These are phyloP conservation scores for Melanogrammus aeglefinus DNA, from an alignment of 2,797 vertebrate genomes.

Conservation along the genomic window DNA sequence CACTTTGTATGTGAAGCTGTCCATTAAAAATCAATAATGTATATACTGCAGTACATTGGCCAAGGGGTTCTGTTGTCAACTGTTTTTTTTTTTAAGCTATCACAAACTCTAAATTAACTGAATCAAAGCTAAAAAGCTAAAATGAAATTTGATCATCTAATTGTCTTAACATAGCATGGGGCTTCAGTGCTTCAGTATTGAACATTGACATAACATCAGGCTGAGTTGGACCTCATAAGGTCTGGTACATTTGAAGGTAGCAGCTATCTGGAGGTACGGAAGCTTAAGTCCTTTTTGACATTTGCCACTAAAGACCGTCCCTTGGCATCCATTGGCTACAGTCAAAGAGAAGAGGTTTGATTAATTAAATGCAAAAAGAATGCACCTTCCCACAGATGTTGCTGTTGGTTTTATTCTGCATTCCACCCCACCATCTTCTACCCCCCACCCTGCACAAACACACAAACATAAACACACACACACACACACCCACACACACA, in stretches of 20 bases:
- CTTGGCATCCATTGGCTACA: constrained; percentile 74
- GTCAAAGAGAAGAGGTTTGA: constrained; percentile 74
- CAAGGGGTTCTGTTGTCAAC: too few relatives aligned
- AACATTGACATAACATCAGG: not conserved
- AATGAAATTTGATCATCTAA: not conserved
- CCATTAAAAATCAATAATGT: too few relatives aligned
- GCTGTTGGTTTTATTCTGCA: constrained; percentile 49
- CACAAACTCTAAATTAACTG: not conserved
- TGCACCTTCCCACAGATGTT: constrained; percentile 75
- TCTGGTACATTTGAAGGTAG: not conserved
- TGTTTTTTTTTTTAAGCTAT: not conserved
- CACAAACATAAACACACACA: too few relatives aligned
- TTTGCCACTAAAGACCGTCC: constrained; percentile 73
- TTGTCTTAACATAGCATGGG: not conserved
- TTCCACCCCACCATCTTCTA: constrained; percentile 42
- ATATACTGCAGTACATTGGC: not conserved
- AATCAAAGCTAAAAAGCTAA: not conserved
- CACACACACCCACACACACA: constrained; percentile 1
- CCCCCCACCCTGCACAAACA: not conserved
- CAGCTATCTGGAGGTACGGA: constrained; percentile 16
- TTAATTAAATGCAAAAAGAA: constrained; percentile 81
- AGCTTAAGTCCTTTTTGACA: constrained; percentile 58
- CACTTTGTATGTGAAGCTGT: not conserved
- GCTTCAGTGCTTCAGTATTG: not conserved
- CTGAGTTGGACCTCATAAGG: not conserved